Percentiles rank a stretch among this genome's conserved stretches.
These are phyloP conservation scores for Donacobius atricapilla DNA, from an alignment of 2,113 vertebrate species.

Conservation along the genomic window DNA sequence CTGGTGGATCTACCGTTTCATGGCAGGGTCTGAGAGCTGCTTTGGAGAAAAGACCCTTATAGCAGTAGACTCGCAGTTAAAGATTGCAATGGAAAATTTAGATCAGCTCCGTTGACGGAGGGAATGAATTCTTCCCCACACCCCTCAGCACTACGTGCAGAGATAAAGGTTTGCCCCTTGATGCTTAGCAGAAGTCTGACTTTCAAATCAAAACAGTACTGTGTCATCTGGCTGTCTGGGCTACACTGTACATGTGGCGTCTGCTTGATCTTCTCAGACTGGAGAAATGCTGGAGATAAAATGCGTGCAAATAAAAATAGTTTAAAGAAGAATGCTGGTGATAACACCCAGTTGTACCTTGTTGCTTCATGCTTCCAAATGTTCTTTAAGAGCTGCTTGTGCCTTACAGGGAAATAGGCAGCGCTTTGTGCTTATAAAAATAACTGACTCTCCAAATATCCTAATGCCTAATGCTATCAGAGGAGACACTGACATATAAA, in stretches of 20 bases:
- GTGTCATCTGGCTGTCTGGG: conserved; percentile 46
- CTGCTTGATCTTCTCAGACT: conserved; percentile 39
- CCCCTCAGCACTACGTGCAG: background rate
- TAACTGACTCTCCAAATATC: background rate
- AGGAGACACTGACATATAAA: background rate
- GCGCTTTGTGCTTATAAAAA: conserved; percentile 2
- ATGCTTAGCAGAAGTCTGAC: conserved; percentile 54
- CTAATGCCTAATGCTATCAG: background rate
- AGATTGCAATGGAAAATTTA: background rate
- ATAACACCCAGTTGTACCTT: conserved; percentile 4
- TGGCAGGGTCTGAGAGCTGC: background rate
- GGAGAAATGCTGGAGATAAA: conserved; percentile 56
- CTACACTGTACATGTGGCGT: background rate
- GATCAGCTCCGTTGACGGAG: background rate
- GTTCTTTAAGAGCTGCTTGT: background rate
- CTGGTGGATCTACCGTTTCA: background rate
- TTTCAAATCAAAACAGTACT: conserved; percentile 43
- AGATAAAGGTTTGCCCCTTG: conserved; percentile 57
- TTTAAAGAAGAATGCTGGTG: conserved; percentile 46
- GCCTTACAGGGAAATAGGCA: background rate
- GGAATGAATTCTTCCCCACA: background rate
- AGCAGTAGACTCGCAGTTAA: background rate
- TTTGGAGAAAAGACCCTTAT: background rate
- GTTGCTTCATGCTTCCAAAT: background rate
- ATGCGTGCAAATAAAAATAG: conserved; percentile 37